Evolutionary conservation across 2,888 invertebrate species (phyloP).

Genomic region (Clostera curtula): DNA sequence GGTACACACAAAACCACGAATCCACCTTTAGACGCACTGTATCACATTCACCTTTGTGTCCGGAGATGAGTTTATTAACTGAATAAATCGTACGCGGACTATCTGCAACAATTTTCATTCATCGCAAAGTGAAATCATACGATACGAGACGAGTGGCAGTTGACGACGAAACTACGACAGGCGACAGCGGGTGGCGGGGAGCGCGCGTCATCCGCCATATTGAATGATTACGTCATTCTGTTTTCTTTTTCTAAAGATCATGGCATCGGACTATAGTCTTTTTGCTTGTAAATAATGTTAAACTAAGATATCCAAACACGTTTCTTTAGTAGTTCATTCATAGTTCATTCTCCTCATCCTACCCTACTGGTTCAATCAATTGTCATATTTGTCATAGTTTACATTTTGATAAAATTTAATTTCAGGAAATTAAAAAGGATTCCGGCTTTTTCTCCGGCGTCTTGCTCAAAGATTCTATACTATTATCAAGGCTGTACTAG

Average conservation of each 20-base stretch:
- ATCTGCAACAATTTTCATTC: slow-evolving; percentile 62
- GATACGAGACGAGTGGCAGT: slow-evolving; percentile 56
- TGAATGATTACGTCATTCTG: slow-evolving; percentile 64
- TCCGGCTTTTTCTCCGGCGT: no score
- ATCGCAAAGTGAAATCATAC: slow-evolving; percentile 61
- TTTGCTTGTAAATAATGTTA: slow-evolving; percentile 4
- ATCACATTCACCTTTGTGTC: slow-evolving; percentile 47
- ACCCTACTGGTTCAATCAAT: no score
- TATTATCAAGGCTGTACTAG: no score
- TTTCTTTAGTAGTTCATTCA: no score
- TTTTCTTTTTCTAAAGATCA: slow-evolving; percentile 20
- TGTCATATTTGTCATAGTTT: no score
- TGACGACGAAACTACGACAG: slow-evolving; percentile 45
- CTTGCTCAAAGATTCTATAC: no score
- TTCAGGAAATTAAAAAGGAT: no score
- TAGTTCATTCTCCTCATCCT: no score
- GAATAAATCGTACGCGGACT: slow-evolving; percentile 40
- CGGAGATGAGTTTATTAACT: slow-evolving; percentile 40
- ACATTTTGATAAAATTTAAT: no score
- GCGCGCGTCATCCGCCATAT: slow-evolving; percentile 73
- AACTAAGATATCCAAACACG: no score
- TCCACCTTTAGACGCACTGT: slow-evolving; percentile 56
- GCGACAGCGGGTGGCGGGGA: slow-evolving; percentile 36
- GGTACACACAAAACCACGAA: slow-evolving; percentile 59
- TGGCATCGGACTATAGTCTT: slow-evolving; percentile 11